Conservation (phyloP, 2,113 vertebrate genomes). For the Nothoprocta pentlandii region DNA sequence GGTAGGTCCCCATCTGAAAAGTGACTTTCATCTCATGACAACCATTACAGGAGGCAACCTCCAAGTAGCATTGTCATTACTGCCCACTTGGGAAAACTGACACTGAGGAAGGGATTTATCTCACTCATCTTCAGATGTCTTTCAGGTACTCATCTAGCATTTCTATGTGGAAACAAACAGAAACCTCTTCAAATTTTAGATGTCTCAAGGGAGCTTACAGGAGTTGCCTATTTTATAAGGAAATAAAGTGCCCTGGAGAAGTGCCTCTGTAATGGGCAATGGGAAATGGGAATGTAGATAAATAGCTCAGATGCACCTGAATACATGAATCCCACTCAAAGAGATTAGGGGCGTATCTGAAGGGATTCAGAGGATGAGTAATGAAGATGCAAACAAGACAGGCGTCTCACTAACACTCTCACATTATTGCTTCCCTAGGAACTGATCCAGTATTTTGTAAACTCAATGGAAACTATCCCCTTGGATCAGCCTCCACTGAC, state of each 20-base stretch:
- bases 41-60: background rate
- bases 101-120: background rate
- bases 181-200: background rate
- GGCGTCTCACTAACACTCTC: background rate
- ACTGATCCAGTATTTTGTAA: background rate
- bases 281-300: background rate
- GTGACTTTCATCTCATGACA: background rate
- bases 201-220: background rate
- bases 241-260: background rate
- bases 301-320: background rate
- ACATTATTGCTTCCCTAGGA: background rate
- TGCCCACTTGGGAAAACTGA: background rate
- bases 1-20: background rate
- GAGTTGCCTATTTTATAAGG: background rate
- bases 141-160: background rate
- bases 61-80: background rate
- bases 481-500: background rate
- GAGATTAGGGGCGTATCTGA: background rate
- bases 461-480: background rate
- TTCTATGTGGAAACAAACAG: background rate
- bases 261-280: background rate
- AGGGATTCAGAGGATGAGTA: background rate
- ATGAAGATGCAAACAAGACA: background rate
- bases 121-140: background rate
- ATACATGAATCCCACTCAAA: background rate